Evolutionary conservation across 2,888 invertebrate genomes (phyloP).

Genomic region (Congeria kusceri): DNA sequence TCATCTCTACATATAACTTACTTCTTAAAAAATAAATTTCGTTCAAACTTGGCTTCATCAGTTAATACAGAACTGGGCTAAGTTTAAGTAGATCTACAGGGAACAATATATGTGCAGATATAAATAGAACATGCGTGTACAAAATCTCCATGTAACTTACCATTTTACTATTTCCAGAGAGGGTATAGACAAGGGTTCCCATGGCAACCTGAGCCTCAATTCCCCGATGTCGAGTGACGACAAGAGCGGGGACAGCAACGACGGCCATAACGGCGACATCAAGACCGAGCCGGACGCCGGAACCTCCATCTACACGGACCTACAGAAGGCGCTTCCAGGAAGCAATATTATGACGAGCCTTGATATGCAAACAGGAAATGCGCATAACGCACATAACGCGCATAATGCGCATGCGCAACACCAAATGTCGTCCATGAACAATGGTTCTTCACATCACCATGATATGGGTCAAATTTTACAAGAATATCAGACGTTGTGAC

Average conservation of each 20-base stretch:
- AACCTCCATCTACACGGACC: conserved; percentile 75
- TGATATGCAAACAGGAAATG: conserved; percentile 51
- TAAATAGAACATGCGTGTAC: too few species aligned
- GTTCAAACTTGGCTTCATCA: too few species aligned
- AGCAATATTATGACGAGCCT: conserved; percentile 61
- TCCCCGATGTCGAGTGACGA: conserved; percentile 69
- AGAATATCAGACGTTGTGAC: conserved; percentile 73
- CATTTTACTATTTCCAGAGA: conserved; percentile 32
- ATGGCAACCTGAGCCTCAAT: conserved; percentile 30
- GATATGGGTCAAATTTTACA: conserved; percentile 69
- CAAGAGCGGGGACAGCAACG: conserved; percentile 79
- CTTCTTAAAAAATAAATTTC: too few species aligned
- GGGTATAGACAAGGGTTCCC: conserved; percentile 24
- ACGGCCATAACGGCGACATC: conserved; percentile 76
- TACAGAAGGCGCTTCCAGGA: conserved; percentile 74
- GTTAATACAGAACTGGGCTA: too few species aligned
- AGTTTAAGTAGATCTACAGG: too few species aligned
- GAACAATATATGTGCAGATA: too few species aligned
- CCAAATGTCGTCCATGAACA: conserved; percentile 62
- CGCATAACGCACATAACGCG: conserved; percentile 41
- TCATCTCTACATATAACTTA: too few species aligned
- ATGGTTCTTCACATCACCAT: conserved; percentile 57
- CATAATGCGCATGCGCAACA: conserved; percentile 43
- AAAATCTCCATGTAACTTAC: not conserved
- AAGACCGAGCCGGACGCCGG: conserved; percentile 74